Conservation (phyloP, 2,888 invertebrate genomes). For the Deladenus siricidicola region DNA sequence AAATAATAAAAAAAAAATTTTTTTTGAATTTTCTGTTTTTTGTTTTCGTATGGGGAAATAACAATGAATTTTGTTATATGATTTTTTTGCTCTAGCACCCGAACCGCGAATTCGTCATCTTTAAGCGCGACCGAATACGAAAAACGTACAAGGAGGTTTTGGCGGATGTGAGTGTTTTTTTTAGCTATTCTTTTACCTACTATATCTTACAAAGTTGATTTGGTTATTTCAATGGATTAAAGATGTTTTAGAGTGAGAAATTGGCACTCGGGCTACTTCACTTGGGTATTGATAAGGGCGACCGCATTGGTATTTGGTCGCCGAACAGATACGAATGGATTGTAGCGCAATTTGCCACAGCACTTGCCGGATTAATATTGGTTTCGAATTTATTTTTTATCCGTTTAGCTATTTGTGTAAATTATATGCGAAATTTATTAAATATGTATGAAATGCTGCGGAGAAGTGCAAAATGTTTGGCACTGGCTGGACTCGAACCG, state of each 20-base stretch:
- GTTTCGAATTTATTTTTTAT: background rate
- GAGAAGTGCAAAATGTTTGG: background rate
- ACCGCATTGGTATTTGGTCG: constrained; percentile 71
- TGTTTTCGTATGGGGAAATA: no score
- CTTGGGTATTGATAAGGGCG: constrained; percentile 66
- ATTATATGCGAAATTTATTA: background rate
- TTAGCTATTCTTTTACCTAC: no score
- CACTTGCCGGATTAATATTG: constrained; percentile 63
- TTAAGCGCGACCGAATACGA: constrained; percentile 42
- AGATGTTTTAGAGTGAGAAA: constrained; percentile 61
- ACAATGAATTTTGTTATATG: no score
- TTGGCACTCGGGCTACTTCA: constrained; percentile 68
- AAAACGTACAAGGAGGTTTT: constrained; percentile 47
- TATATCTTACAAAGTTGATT: no score
- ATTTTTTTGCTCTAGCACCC: constrained; percentile 48
- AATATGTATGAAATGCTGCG: background rate
- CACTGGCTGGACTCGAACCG: no score
- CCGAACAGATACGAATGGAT: constrained; percentile 72
- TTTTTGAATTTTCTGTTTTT: background rate
- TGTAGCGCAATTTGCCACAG: constrained; percentile 65
- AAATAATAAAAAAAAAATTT: background rate
- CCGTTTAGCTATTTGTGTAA: background rate
- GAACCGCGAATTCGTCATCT: constrained; percentile 49
- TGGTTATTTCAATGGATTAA: no score
- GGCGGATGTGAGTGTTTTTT: constrained; percentile 37